phyloP scores from a whole-genome alignment of 2,113 vertebrate species.

The Oplegnathus fasciatus region DNA sequence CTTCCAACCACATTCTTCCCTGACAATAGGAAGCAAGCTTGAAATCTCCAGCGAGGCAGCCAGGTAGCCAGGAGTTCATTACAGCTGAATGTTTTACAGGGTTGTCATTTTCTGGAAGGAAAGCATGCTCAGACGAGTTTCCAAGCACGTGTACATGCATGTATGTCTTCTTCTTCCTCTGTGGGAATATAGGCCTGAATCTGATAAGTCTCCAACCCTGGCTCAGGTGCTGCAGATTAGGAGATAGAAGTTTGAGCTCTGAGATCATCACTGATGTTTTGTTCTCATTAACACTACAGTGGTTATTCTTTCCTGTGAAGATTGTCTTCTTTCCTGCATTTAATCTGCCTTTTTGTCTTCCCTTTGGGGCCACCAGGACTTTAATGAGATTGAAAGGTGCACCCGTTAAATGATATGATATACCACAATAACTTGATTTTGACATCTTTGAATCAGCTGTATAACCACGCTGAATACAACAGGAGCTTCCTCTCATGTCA shows the following conservation, averaged over 20 bases:
- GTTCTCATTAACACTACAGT: slow-evolving; percentile 28
- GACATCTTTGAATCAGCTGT: neutral
- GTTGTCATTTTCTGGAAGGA: slow-evolving; percentile 65
- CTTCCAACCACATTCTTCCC: neutral
- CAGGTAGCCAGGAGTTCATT: slow-evolving; percentile 53
- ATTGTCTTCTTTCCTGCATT: neutral
- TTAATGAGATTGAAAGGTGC: neutral
- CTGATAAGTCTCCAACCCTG: slow-evolving; percentile 36
- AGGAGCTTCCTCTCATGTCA: slow-evolving; percentile 13
- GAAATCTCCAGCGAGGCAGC: slow-evolving; percentile 12
- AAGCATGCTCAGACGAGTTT: slow-evolving; percentile 56
- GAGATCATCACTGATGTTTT: slow-evolving; percentile 40
- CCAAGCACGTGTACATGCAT: slow-evolving; percentile 30
- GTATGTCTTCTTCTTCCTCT: slow-evolving; percentile 22
- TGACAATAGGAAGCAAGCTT: slow-evolving; percentile 7
- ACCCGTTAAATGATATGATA: neutral
- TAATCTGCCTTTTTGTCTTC: neutral
- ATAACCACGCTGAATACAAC: slow-evolving; percentile 5
- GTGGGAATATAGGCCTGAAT: slow-evolving; percentile 42
- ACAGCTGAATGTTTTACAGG: slow-evolving; percentile 55
- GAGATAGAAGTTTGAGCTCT: slow-evolving; percentile 39
- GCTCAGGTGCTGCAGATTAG: slow-evolving; percentile 45
- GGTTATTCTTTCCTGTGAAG: slow-evolving; percentile 23
- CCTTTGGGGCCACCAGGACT: neutral
- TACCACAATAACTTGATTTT: neutral